phyloP scores from a whole-genome alignment of 2,113 vertebrate species.

The Zosterops pallidus region DNA sequence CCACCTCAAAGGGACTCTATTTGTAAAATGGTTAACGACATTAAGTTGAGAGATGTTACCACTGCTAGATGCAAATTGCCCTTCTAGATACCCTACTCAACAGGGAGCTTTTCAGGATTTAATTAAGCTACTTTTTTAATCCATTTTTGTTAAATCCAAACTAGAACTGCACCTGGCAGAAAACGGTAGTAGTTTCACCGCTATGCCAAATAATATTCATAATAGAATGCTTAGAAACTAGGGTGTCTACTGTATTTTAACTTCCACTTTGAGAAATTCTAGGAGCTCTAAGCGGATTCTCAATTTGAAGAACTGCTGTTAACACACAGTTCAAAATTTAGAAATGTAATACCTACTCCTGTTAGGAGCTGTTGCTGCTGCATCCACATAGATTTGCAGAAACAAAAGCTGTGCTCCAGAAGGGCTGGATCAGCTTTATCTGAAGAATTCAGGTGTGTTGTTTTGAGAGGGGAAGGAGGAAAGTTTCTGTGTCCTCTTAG shows the following conservation, averaged over 20 bases:
- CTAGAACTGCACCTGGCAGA: neutral
- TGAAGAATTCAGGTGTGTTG: neutral
- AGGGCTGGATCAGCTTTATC: neutral
- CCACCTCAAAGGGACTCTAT: neutral
- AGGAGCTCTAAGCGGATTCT: neutral
- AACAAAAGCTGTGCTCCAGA: neutral
- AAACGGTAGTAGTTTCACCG: neutral
- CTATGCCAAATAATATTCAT: neutral
- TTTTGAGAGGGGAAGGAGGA: neutral
- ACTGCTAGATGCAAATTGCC: neutral
- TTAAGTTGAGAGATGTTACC: neutral
- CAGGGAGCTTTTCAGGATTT: neutral
- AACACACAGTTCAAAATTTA: neutral
- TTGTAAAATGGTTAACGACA: neutral
- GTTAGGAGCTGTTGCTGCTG: neutral
- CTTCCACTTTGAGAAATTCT: neutral
- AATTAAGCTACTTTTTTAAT: neutral
- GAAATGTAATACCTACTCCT: neutral
- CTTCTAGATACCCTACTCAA: neutral
- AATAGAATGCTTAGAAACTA: neutral
- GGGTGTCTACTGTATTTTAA: neutral
- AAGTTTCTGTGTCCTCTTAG: neutral
- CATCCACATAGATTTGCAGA: neutral
- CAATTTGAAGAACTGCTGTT: neutral
- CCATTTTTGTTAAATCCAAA: neutral